phyloP scores from a whole-genome alignment of 1,140 invertebrate genomes.

The Pissodes strobi region DNA sequence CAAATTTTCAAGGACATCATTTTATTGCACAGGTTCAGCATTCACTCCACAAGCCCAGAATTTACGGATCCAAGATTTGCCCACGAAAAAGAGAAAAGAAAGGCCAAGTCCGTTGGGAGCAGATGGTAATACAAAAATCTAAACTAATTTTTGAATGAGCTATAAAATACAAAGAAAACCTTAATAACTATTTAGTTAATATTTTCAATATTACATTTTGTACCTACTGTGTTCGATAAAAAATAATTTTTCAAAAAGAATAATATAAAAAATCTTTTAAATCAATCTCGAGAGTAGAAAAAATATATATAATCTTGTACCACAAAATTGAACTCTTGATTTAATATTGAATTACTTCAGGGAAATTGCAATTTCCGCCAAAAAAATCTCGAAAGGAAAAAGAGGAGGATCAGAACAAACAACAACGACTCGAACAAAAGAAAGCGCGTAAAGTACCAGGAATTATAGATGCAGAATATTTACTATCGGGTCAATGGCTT shows the following conservation, averaged over 20 bases:
- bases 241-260: no score
- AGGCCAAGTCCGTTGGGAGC: slow-evolving; percentile 46
- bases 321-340: no score
- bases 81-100: slow-evolving; percentile 52
- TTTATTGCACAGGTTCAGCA: slow-evolving; percentile 46
- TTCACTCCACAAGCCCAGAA: slow-evolving; percentile 62
- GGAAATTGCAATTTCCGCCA: slow-evolving; percentile 58
- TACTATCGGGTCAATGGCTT: slow-evolving; percentile 61
- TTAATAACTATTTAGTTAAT: no score
- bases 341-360: no score
- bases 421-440: slow-evolving; percentile 29
- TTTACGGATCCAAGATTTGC: slow-evolving; percentile 60
- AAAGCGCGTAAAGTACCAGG: slow-evolving; percentile 47
- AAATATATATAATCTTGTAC: no score
- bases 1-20: no score
- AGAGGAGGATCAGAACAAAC: slow-evolving; percentile 42
- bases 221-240: no score
- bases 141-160: neutral
- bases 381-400: slow-evolving; percentile 48
- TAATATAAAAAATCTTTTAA: no score
- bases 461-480: slow-evolving; percentile 60
- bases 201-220: no score
- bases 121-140: slow-evolving; percentile 52
- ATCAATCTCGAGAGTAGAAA: no score
- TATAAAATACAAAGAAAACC: no score